Percentiles rank a stretch among this genome's conserved stretches.
phyloP scores from a whole-genome alignment of 2,113 vertebrate genomes.

The Manacus vitellinus region DNA sequence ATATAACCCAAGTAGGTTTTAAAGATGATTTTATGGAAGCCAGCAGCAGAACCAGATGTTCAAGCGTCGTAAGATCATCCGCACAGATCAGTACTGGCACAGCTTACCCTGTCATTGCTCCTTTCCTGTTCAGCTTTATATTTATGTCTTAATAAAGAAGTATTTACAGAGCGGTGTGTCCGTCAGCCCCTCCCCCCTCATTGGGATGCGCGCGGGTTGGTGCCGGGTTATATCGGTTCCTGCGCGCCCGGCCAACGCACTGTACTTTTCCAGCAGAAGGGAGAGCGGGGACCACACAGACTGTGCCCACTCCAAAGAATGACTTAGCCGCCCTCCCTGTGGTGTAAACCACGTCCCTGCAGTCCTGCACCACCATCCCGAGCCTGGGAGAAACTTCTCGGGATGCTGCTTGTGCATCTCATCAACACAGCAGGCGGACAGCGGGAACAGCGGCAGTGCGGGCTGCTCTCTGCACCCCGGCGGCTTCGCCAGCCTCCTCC shows the following conservation, averaged over 20 bases:
- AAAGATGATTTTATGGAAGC: conserved; percentile 64
- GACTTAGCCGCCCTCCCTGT: conserved; percentile 46
- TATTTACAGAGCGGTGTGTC: conserved; percentile 49
- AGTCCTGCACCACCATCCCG: not conserved
- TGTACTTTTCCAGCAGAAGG: conserved; percentile 59
- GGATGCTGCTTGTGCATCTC: conserved; percentile 28
- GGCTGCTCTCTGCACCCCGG: not conserved
- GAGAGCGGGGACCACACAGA: conserved; percentile 40
- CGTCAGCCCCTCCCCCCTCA: conserved; percentile 43
- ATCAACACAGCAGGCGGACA: not conserved
- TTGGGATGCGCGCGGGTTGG: conserved; percentile 46
- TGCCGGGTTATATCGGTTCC: conserved; percentile 24
- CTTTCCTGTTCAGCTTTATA: conserved; percentile 67
- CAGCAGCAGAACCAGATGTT: conserved; percentile 63
- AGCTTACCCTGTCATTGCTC: conserved; percentile 4
- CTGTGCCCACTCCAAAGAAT: conserved; percentile 48
- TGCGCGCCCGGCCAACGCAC: conserved; percentile 22
- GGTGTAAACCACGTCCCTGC: not conserved
- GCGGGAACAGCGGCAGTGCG: not conserved
- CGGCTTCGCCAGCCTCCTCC: not conserved
- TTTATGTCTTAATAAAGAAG: conserved; percentile 82
- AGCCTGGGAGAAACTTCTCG: not conserved
- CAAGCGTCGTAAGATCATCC: conserved; percentile 21
- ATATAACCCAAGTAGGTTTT: conserved; percentile 79
- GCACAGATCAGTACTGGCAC: conserved; percentile 43